Evolutionary conservation across 2,113 vertebrate species (phyloP), one percentile per base, ranked within the genome.

Genomic region (Bubo scandiacus): DNA sequence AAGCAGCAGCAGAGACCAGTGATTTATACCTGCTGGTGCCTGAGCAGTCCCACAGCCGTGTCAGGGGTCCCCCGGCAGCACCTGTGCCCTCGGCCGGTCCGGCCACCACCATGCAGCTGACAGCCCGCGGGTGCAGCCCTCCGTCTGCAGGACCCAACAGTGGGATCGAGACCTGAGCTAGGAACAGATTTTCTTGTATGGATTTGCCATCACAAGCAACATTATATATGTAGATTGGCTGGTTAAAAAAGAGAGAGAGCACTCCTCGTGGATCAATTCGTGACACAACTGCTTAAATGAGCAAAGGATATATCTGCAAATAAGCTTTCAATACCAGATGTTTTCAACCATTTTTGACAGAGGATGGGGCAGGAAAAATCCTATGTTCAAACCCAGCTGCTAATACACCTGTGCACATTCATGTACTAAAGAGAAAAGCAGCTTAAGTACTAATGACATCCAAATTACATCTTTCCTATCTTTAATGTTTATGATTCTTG

Each of bases 381-480:
- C 61, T 27, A 2, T 36, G 26, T 6, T 52, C 21, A 9, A 66
- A 84, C 43, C 17, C 94, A 96, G 92, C 86, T 91, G 92, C 81
- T 75, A 45, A 21, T 6, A 65, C 92, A 89, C 91, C 94, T 94
- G 86, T 29, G 54, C 29, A 57, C 73, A 68, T 61, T 72, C 86
- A 92, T 23, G 40, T 21, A 12, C 30, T 10, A 22, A n/a, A 27
- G 72, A 71, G 88, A 93, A 90, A 82, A 70, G 61, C 90, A 85
- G 77, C 92, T 81, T 32, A 49, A n/a, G 82, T 55, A 67, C 83
- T 81, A 92, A 96, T 82, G 78, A 77, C 92, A 94, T 7, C 86
- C 84, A 87, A 91, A 91, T 97, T 40, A 87, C 68, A 38, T 87
- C 94, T 77, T 84, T 75, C 62, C 81, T 20, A 66, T 51, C 86